Evolutionary conservation across 2,113 vertebrate species (phyloP), one percentile per base, ranked within the genome.

Genomic region (Gambusia affinis): DNA sequence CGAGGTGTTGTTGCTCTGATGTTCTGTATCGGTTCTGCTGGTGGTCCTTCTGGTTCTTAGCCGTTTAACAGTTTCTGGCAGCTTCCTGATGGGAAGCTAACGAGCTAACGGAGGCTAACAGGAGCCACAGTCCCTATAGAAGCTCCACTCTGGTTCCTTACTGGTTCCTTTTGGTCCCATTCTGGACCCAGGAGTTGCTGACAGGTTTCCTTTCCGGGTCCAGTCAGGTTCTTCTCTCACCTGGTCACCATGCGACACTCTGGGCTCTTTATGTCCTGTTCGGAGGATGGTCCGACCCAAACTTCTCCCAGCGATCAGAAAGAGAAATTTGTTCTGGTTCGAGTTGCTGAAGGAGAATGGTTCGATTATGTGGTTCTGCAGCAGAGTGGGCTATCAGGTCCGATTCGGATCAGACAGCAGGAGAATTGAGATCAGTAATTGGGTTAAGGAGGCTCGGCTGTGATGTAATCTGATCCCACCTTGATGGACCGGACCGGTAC

Each of bases 81-180:
- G 73, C n/a, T 68, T 57, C 3, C 73, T 70, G 73, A 61, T 24
- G 67, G 65, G 22, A 3, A 57, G 79, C 67, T 75, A 73, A 64
- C 39, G 27, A 17, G 75, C 75, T 84, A 82, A 30, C 67, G 1
- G 64, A 17, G 29, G 80, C 86, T 88, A 85, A 78, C 51, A 24
- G 24, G 19, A 42, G 22, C 14, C 12, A 54, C 7, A 15, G 33
- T 44, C 42, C 42, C 30, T 27, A 11, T 24, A 12, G 60, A 62
- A 17, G 51, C 51, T 57, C n/a, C 54, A 37, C 33, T 37, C 35
- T 54, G 35, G 44, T 44, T 19, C 22, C 19, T 2, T 8, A 24
- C 51, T 24, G 51, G 22, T 19, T 47, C 44, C 17, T 47, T 15
- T 44, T 17, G 12, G 42, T 37, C 10, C 35, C 35, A 37, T 11